phyloP scores from a whole-genome alignment of 2,888 invertebrate species.

The Empis stercorea region DNA sequence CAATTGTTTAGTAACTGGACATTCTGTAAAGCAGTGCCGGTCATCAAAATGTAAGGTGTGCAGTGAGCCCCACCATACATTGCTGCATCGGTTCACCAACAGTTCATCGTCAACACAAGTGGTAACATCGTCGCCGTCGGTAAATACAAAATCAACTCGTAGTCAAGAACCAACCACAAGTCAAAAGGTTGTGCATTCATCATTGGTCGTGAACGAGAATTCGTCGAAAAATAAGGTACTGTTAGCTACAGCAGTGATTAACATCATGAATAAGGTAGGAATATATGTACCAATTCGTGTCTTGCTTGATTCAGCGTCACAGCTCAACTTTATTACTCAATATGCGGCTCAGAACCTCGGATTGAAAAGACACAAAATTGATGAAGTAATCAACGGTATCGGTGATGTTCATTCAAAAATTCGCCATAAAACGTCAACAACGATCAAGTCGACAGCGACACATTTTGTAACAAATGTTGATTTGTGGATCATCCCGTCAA shows the following conservation, averaged over 20 bases:
- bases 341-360: background rate
- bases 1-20: background rate
- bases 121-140: background rate
- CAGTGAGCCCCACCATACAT: background rate
- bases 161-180: too few relatives aligned
- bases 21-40: background rate
- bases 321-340: slow-evolving; percentile 3
- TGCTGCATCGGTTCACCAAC: background rate
- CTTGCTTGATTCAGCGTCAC: slow-evolving; percentile 6
- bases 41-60: background rate
- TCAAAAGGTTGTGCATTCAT: too few relatives aligned
- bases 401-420: background rate
- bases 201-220: background rate
- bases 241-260: slow-evolving; percentile 3
- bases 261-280: background rate
- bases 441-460: background rate
- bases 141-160: background rate
- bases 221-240: background rate
- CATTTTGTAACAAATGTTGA: background rate
- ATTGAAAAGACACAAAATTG: background rate
- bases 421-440: background rate
- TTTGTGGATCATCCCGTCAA: background rate
- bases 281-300: slow-evolving; percentile 1
- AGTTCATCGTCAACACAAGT: background rate
- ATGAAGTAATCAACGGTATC: background rate